A percentile compares a stretch with the other conserved stretches of the same genome.
phyloP scores from a whole-genome alignment of 1,140 invertebrate species.

The Dinoponera quadriceps region DNA sequence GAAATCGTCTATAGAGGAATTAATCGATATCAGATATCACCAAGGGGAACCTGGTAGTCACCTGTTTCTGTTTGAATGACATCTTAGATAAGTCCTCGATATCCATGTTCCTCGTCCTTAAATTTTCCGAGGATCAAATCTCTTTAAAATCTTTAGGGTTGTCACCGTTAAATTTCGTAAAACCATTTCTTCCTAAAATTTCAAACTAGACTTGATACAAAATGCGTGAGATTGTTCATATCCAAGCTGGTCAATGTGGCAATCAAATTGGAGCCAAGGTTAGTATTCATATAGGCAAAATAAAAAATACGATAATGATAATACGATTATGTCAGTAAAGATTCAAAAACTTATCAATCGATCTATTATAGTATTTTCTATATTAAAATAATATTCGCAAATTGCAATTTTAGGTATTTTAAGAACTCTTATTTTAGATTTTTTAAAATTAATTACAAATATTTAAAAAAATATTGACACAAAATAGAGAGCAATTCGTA shows the following conservation, averaged over 20 bases:
- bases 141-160: neutral
- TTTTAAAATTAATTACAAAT: neutral
- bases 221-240: slow-evolving; percentile 97
- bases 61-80: slow-evolving; percentile 71
- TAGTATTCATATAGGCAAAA: slow-evolving; percentile 49
- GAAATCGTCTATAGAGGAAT: neutral
- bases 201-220: slow-evolving; percentile 72
- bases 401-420: neutral
- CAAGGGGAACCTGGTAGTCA: slow-evolving; percentile 65
- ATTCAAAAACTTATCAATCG: neutral
- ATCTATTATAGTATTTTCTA: neutral
- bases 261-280: slow-evolving; percentile 97
- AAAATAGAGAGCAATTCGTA: no score
- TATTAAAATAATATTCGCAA: neutral
- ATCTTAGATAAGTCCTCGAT: slow-evolving; percentile 16
- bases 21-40: slow-evolving; percentile 28
- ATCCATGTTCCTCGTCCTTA: slow-evolving; percentile 18
- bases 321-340: neutral
- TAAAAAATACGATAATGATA: slow-evolving; percentile 10
- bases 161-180: neutral
- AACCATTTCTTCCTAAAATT: neutral
- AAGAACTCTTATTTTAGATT: neutral
- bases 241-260: slow-evolving; percentile 96
- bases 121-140: slow-evolving; percentile 13
- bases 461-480: no score